Base-by-base conservation (phyloP, 2,888 invertebrate genomes). In the Mythimna albipuncta region DNA sequence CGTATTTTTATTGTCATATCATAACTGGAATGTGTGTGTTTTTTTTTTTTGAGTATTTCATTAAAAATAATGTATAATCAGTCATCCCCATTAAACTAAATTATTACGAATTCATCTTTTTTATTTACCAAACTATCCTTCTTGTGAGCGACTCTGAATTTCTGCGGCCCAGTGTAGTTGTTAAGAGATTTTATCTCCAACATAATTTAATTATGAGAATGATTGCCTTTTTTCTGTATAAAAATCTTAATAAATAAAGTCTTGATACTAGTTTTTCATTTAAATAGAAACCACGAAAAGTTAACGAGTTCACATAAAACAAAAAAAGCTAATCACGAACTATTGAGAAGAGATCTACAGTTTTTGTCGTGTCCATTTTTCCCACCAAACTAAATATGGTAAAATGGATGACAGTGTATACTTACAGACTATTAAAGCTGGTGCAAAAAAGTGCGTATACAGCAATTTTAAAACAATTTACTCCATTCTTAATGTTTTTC, bases 391-490 rank as follows among this genome's bases (percentile, higher is more conserved):
- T 78, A 84, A 85, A 80, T 81, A 59, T 21, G 0, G 21, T 32
- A 71, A 72, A 70, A 82, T 66, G 70, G 70, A 52, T n/a, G 47
- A 41, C 59, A 52, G 41, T 64, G 57, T 67, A 54, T 79, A 75
- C 68, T 79, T 71, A 73, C 21, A 72, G n/a, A 65, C 59, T 26
- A 69, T 77, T 65, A 75, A 21, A 71, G 55, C 35, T 59, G 44
- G 6, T 16, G 57, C 74, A 85, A 85, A 81, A 68, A 75, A 80
- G 44, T 67, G 47, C 44, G 63, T 75, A 38, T 64, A 63, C 74
- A 57, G 82, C 66, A 73, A 83, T 83, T 83, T 79, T 69, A 80
- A 73, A 84, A 72, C 77, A 73, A 80, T 83, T 79, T 82, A 82
- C 82, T 59, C 71, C 44, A 62, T 61, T 64, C 59, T 47, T 61